A percentile compares a stretch with the other conserved stretches of the same genome.
Conservation (phyloP, 2,113 vertebrate genomes). For the Poeciliopsis occidentalis region DNA sequence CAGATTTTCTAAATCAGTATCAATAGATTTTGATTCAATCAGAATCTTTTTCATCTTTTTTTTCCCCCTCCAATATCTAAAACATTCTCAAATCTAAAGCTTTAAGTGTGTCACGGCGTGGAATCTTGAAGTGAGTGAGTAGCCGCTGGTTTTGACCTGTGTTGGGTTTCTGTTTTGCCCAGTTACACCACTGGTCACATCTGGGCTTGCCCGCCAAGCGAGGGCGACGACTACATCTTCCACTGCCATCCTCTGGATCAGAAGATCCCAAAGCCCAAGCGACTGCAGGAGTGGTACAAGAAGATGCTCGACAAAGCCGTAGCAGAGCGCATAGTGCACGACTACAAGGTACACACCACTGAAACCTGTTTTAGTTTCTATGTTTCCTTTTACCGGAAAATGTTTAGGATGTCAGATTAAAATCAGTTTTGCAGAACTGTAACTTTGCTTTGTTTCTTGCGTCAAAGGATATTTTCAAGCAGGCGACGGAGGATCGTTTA, state of each 20-base stretch:
- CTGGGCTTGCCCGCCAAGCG: conserved; percentile 98
- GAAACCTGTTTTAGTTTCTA: background rate
- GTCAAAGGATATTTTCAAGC: conserved; percentile 94
- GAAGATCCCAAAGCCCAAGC: conserved; percentile 98
- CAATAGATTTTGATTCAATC: no score
- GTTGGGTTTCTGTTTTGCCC: background rate
- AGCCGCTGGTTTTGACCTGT: background rate
- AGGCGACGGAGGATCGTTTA: conserved; percentile 96
- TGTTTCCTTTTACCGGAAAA: background rate
- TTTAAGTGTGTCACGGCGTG: background rate
- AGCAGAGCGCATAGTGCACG: conserved; percentile 93
- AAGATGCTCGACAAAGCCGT: conserved; percentile 99
- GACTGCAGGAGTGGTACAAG: conserved; percentile 99
- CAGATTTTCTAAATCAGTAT: no score
- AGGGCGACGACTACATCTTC: conserved; percentile 99
- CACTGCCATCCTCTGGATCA: conserved; percentile 97
- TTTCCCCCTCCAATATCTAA: background rate
- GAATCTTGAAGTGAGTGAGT: no score
- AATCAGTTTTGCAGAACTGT: background rate
- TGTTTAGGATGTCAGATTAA: background rate
- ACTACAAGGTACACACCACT: conserved; percentile 88
- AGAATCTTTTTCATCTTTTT: background rate
- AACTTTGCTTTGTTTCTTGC: conserved; percentile 7
- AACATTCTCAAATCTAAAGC: background rate
- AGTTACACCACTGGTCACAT: conserved; percentile 97